phyloP scores from a whole-genome alignment of 2,888 invertebrate genomes.

The Sicus ferrugineus region DNA sequence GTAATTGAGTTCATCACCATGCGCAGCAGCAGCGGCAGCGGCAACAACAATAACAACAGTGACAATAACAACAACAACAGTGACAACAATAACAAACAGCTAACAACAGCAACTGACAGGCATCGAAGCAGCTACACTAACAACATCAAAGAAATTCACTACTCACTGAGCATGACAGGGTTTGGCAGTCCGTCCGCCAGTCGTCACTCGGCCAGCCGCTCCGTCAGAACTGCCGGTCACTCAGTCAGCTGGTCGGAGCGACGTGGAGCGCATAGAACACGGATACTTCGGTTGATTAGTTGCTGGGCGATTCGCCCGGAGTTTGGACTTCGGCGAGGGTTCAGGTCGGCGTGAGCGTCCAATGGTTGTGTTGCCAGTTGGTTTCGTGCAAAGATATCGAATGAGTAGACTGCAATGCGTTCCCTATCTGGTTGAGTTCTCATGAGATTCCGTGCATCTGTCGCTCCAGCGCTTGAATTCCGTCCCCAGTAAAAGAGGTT shows the following conservation, averaged over 20 bases:
- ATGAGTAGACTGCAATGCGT: no score
- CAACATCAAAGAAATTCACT: slow-evolving; percentile 22
- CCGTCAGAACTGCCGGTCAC: not conserved
- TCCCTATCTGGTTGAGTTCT: no score
- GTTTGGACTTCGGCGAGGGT: not conserved
- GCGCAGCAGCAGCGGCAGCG: slow-evolving; percentile 32
- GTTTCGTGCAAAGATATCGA: no score
- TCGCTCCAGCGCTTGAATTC: no score
- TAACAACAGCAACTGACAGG: slow-evolving; percentile 16
- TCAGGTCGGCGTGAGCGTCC: no score
- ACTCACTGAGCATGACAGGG: slow-evolving; percentile 42
- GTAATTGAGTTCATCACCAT: not conserved
- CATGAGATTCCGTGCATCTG: no score
- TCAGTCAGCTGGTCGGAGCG: not conserved
- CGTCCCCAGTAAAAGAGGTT: no score
- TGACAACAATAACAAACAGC: not conserved
- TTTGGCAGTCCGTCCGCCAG: slow-evolving; percentile 1
- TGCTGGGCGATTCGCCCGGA: not conserved
- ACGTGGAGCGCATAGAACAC: not conserved
- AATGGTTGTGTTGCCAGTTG: no score
- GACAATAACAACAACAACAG: slow-evolving; percentile 7
- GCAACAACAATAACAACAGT: slow-evolving; percentile 7
- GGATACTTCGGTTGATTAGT: slow-evolving; percentile 2
- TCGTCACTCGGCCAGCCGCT: not conserved
- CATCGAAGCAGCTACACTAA: no score